Percentiles rank a stretch among this genome's conserved stretches.
phyloP scores from a whole-genome alignment of 37 sponge, comb jelly and placozoan species.

The Geodia barretti region DNA sequence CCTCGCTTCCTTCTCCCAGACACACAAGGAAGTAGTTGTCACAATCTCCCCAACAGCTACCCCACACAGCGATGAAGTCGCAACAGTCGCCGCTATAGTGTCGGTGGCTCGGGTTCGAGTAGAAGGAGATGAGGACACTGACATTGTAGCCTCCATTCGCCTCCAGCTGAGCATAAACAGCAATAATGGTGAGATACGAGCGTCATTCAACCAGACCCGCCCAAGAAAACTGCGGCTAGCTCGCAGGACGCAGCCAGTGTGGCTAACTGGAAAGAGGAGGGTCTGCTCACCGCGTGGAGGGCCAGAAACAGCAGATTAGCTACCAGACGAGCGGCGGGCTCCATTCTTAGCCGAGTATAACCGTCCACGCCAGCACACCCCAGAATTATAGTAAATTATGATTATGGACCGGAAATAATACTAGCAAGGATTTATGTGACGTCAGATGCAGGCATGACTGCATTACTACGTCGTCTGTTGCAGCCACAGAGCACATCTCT shows the following conservation, averaged over 20 bases:
- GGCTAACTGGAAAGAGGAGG: too few relatives aligned
- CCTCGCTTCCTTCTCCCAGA: not conserved
- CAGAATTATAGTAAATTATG: too few relatives aligned
- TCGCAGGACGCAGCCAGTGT: too few relatives aligned
- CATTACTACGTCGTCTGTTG: not conserved
- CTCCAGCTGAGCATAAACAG: not conserved
- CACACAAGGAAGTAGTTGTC: constrained; percentile 26
- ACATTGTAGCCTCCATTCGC: not conserved
- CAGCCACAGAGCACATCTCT: not conserved
- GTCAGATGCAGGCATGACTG: not conserved
- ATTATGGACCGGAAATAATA: too few relatives aligned
- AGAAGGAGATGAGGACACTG: not conserved
- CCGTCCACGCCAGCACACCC: too few relatives aligned
- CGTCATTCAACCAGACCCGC: not conserved
- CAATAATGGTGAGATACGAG: not conserved
- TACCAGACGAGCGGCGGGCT: too few relatives aligned
- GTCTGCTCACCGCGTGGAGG: not conserved
- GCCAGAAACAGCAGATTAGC: too few relatives aligned
- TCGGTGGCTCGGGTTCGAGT: constrained; percentile 3
- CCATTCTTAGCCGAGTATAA: too few relatives aligned
- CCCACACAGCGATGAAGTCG: not conserved
- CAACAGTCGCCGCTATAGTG: not conserved
- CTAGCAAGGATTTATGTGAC: too few relatives aligned
- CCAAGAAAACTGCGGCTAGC: too few relatives aligned
- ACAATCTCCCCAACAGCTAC: constrained; percentile 8